Evolutionary conservation across 2,113 vertebrate genomes (phyloP), one percentile per base, ranked within the genome.

Genomic region (Grus americana): DNA sequence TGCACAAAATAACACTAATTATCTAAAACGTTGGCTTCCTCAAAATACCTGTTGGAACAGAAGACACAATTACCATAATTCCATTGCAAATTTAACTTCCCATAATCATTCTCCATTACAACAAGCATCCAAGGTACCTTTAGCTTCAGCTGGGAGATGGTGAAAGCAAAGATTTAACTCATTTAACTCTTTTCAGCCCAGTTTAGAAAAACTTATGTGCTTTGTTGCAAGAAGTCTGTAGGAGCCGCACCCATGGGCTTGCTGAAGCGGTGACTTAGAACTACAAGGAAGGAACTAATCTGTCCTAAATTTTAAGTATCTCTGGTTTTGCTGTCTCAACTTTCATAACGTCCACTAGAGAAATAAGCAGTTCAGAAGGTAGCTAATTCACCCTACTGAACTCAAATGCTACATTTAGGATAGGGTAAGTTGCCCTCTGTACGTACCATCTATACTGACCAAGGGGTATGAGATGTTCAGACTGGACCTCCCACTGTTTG

Each of bases 1-100:
- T 86, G 80, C 92, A 81, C 79, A 81, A 95, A 96, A 97, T 93
- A 91, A 67, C 86, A 38, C 86, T 87, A 90, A 96, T 96, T 94
- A 94, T 84, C 93, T 87, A 38, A 83, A 95, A 61, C 1, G 5
- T 72, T 52, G 46, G 4, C 46, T 74, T 76, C 94, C 93, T 87
- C 79, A 34, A 92, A 94, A 83, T 57, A 72, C 88, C 83, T 14
- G 34, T 38, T 92, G 86, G 82, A 95, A 47, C 61, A 68, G 88
- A 75, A 84, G 88, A 79, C 49, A 79, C 92, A 93, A 96, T 96
- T 95, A 94, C 79, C 8, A 5, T 81, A 58, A 95, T 94, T 92
- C 90, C 44, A 59, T 40, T 15, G 63, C 86, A 67, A 68, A 96
- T 93, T 74, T 84, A 54, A 38, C 82, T 86, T 70, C 88, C 88